These are phyloP conservation scores for Discoglossus pictus DNA, from an alignment of 2,797 vertebrate species.

Conservation along the genomic window DNA sequence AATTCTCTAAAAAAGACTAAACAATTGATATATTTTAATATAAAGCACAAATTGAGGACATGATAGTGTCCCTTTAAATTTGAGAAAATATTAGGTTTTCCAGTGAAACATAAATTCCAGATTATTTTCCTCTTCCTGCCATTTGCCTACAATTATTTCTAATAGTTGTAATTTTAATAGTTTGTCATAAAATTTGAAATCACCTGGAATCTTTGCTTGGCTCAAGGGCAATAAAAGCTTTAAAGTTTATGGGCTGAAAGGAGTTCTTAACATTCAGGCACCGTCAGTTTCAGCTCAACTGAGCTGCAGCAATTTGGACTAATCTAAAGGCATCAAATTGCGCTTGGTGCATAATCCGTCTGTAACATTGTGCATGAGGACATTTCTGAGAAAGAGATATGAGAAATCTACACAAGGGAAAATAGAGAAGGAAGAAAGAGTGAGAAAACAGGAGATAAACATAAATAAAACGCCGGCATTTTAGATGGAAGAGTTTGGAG, in stretches of 20 bases:
- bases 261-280: constrained; percentile 40
- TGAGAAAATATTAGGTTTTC: no score
- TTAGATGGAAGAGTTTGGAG: no score
- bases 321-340: constrained; percentile 43
- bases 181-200: constrained; percentile 44
- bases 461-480: neutral
- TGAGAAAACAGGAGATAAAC: constrained; percentile 23
- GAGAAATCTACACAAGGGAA: neutral
- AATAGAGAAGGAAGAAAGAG: neutral
- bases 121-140: constrained; percentile 22
- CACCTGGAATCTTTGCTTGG: constrained; percentile 28
- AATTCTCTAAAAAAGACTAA: no score
- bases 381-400: neutral
- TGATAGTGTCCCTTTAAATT: no score
- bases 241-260: constrained; percentile 32
- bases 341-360: constrained; percentile 19
- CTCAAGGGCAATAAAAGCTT: constrained; percentile 39
- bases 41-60: no score
- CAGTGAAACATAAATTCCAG: neutral
- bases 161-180: constrained; percentile 49
- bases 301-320: constrained; percentile 39
- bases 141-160: constrained; percentile 47
- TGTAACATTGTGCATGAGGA: constrained; percentile 7
- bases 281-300: constrained; percentile 24
- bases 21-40: no score